phyloP scores from a whole-genome alignment of 2,797 vertebrate species.

The Mergus octosetaceus region DNA sequence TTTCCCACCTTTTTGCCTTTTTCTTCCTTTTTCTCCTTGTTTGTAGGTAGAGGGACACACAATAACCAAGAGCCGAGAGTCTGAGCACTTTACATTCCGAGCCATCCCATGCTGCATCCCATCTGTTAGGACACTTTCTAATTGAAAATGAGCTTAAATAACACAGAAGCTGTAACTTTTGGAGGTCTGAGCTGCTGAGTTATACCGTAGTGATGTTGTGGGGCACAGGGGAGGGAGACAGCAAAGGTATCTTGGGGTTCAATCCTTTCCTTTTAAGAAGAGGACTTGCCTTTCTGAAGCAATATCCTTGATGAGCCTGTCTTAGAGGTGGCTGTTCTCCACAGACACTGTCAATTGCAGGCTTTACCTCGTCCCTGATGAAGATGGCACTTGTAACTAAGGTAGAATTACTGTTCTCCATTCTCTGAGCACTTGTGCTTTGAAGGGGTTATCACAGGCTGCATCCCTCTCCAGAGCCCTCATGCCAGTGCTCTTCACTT shows the following conservation, averaged over 20 bases:
- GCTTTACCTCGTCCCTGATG: background rate
- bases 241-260: background rate
- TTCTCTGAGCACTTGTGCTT: background rate
- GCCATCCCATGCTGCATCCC: background rate
- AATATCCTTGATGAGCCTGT: background rate
- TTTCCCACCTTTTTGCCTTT: background rate
- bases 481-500: background rate
- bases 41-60: background rate
- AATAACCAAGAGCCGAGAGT: background rate
- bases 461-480: background rate
- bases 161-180: background rate
- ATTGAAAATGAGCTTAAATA: background rate
- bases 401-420: background rate
- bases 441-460: background rate
- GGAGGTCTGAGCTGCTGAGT: background rate
- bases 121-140: fast-evolving
- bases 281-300: background rate
- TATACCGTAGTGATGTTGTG: background rate
- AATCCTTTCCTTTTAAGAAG: background rate
- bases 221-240: background rate
- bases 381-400: background rate
- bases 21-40: background rate
- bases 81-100: background rate
- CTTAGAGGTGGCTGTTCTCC: background rate
- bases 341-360: background rate